A percentile compares a stretch with the other conserved stretches of the same genome.
Conservation (phyloP, 2,888 invertebrate genomes). For the Anthrax anthrax region DNA sequence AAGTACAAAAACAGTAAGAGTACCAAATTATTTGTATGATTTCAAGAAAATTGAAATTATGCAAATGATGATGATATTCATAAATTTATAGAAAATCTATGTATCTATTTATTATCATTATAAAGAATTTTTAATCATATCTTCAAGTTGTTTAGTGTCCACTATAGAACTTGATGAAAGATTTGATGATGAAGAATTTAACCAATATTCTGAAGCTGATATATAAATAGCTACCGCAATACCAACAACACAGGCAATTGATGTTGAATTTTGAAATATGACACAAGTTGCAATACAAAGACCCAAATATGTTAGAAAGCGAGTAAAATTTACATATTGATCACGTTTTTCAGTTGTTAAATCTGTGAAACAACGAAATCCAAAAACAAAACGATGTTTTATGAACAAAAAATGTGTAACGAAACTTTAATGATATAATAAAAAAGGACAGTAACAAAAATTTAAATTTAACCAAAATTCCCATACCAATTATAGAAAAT, state of each 20-base stretch:
- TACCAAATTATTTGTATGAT: too few species aligned
- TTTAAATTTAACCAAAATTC: too few species aligned
- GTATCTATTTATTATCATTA: slow-evolving; percentile 14
- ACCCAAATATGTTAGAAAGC: slow-evolving; percentile 75
- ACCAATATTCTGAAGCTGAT: slow-evolving; percentile 69
- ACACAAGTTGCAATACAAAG: slow-evolving; percentile 73
- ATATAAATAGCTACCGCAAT: slow-evolving; percentile 69
- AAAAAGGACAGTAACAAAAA: too few species aligned
- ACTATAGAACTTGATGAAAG: slow-evolving; percentile 23
- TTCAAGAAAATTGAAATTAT: too few species aligned
- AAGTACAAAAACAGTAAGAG: too few species aligned
- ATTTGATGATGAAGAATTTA: slow-evolving; percentile 22
- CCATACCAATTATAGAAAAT: too few species aligned
- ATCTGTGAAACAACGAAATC: slow-evolving; percentile 24
- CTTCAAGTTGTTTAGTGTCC: slow-evolving; percentile 31
- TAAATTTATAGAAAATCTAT: too few species aligned
- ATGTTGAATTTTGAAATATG: slow-evolving; percentile 65
- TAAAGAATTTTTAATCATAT: slow-evolving; percentile 30
- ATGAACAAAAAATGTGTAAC: too few species aligned
- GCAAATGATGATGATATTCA: too few species aligned
- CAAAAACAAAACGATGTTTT: too few species aligned
- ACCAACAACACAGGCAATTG: slow-evolving; percentile 64
- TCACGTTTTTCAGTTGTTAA: slow-evolving; percentile 38
- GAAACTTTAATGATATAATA: too few species aligned
- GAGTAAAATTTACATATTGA: slow-evolving; percentile 42